Base-by-base conservation (phyloP, 2,888 invertebrate genomes). In the Sesia bembeciformis region DNA sequence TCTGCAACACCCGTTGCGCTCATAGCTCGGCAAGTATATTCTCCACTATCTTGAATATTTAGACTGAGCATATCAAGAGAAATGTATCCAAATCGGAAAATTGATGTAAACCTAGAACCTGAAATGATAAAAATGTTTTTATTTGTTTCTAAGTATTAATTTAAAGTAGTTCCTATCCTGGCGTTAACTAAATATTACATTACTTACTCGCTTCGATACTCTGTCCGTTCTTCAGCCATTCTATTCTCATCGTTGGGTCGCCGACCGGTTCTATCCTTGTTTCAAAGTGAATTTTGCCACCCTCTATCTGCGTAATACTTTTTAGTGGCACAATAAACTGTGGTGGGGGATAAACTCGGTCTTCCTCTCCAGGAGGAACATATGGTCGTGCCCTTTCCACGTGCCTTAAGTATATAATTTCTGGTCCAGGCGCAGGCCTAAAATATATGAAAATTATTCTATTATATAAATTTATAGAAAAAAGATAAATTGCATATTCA, bases 21-120 rank as follows among this genome's bases (percentile, higher is more conserved):
- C 46, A 94, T 92, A 52, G 97, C 96, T 61, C 96, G 93, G 81
- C 97, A 97, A 61, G 95, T 93, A 74, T 97, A 97, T 84, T 97
- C 96, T 57, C 97, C 98, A 69, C 94, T 94, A 76, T 98, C 98
- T 73, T 95, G 94, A 61, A 93, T 88, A 64, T 95, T 94, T 57
- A 97, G 92, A 86, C 96, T 95, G 67, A 98, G 92, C 76, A 98
- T 92, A 78, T 98, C 97, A 67, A 98, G 91, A 65, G 98, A 96
- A 71, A 99, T 98, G 79, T 97, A 99, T 68, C 99, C 99, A 89
- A 99, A 99, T 79, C 98, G 96, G 90, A 98, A 97, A 74, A 97
- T 94, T 62, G 97, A 95, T 73, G 97, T 97, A 78, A 96, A 96
- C 76, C 99, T 94, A 64, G 98, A 98, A 90, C 98, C 98, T 98